Percentiles rank a stretch among this genome's conserved stretches.
These are phyloP conservation scores for Hucho hucho DNA, from an alignment of 2,113 vertebrate species.

Conservation along the genomic window DNA sequence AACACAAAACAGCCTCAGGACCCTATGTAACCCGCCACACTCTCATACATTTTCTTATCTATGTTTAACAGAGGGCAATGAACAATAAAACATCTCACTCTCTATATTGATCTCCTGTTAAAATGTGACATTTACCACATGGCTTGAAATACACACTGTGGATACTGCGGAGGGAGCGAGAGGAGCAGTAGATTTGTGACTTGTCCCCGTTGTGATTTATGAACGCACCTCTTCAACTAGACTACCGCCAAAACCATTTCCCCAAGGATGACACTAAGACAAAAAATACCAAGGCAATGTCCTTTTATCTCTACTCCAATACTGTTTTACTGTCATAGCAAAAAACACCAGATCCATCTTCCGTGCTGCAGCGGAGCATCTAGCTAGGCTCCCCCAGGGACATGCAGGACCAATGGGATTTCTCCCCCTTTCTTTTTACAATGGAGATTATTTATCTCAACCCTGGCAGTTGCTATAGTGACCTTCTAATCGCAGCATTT, in stretches of 20 bases:
- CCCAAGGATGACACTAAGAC: slow-evolving; percentile 36
- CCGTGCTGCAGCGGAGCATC: slow-evolving; percentile 28
- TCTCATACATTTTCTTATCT: slow-evolving; percentile 12
- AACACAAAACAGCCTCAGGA: background rate
- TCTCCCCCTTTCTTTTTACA: slow-evolving; percentile 27
- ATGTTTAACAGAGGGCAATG: background rate
- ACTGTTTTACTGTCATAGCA: slow-evolving; percentile 22
- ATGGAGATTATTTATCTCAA: slow-evolving; percentile 41
- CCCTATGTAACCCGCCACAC: background rate
- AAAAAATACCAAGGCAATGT: slow-evolving; percentile 22
- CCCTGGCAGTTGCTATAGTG: slow-evolving; percentile 38
- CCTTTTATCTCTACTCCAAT: slow-evolving; percentile 24
- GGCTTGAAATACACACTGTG: slow-evolving; percentile 18
- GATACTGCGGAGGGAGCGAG: background rate
- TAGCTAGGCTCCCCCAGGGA: slow-evolving; percentile 17
- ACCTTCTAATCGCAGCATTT: slow-evolving; percentile 35
- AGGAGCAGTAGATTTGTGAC: slow-evolving; percentile 30
- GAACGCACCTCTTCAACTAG: slow-evolving; percentile 23
- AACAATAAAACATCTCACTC: slow-evolving; percentile 12
- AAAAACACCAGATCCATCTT: slow-evolving; percentile 28
- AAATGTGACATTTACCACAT: slow-evolving; percentile 1
- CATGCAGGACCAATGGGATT: slow-evolving; percentile 38
- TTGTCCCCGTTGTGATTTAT: slow-evolving; percentile 49
- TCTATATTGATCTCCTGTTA: slow-evolving; percentile 11
- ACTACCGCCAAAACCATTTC: slow-evolving; percentile 35